Evolutionary conservation across 92 coral and sea anemone species (phyloP).

Genomic region (Parazoanthus darwini): DNA sequence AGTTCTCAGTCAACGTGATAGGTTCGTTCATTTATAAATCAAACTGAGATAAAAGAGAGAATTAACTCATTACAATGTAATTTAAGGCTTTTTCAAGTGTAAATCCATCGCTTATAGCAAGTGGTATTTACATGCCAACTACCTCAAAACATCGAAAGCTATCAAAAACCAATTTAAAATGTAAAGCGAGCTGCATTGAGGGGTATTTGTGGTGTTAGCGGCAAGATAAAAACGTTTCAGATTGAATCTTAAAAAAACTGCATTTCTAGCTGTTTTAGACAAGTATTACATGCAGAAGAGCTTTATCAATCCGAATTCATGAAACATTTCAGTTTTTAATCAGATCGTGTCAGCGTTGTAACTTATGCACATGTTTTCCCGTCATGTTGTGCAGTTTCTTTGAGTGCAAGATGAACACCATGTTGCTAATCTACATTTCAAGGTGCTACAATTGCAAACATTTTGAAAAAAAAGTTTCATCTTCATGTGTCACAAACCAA

Average conservation of each 20-base stretch:
- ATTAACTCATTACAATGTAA: not conserved
- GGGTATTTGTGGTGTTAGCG: conserved; percentile 20
- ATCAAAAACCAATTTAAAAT: conserved; percentile 22
- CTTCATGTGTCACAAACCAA: not conserved
- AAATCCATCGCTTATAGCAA: no score
- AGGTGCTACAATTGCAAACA: not conserved
- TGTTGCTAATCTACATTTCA: not conserved
- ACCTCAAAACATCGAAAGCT: not conserved
- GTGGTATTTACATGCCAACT: not conserved
- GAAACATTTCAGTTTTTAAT: not conserved
- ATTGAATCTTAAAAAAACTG: not conserved
- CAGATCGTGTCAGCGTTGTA: not conserved
- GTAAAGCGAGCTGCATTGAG: not conserved
- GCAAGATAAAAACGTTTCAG: not conserved
- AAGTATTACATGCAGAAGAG: not conserved
- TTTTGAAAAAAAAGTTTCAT: not conserved
- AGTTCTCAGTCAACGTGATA: no score
- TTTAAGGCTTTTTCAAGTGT: not conserved
- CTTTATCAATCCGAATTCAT: not conserved
- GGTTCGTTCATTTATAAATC: not conserved
- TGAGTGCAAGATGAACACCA: not conserved
- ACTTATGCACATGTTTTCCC: no score
- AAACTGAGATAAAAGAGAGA: no score
- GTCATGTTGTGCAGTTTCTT: not conserved
- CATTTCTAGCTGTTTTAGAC: not conserved